Evolutionary conservation across 2,113 vertebrate genomes (phyloP).

Genomic region (Platichthys flesus): DNA sequence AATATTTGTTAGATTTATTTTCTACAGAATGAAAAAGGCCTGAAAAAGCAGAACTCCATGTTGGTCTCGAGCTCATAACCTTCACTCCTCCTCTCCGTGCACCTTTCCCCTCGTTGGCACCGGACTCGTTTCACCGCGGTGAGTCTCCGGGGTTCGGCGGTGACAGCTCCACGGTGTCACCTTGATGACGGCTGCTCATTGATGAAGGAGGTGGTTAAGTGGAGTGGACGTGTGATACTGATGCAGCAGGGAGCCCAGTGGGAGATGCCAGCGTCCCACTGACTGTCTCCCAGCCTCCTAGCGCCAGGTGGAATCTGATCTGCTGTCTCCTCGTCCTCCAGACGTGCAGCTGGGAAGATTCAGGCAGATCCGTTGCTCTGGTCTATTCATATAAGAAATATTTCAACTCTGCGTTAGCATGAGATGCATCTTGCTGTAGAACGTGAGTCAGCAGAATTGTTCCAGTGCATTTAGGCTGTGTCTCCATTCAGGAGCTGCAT

Average conservation of each 20-base stretch:
- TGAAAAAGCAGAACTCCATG: not conserved
- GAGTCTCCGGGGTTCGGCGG: slow-evolving; percentile 51
- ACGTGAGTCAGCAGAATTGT: too few relatives aligned
- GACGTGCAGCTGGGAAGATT: too few relatives aligned
- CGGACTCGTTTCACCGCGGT: slow-evolving; percentile 1
- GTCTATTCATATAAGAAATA: too few relatives aligned
- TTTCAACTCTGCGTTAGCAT: too few relatives aligned
- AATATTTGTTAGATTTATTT: slow-evolving; percentile 1
- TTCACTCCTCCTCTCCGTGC: not conserved
- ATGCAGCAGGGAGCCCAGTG: slow-evolving; percentile 52
- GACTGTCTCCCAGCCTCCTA: not conserved
- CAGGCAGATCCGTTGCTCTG: too few relatives aligned
- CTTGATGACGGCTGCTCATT: slow-evolving; percentile 61
- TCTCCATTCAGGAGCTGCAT: too few relatives aligned
- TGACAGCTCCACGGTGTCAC: slow-evolving; percentile 64
- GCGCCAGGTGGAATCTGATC: not conserved
- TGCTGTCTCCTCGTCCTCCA: too few relatives aligned
- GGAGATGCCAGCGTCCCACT: slow-evolving; percentile 12
- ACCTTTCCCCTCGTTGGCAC: slow-evolving; percentile 1
- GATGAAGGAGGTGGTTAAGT: slow-evolving; percentile 67
- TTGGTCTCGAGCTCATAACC: not conserved
- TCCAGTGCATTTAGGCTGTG: too few relatives aligned
- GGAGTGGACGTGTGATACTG: slow-evolving; percentile 62
- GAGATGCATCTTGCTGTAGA: too few relatives aligned
- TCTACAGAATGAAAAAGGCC: not conserved